Conservation (phyloP, 2,888 invertebrate species). For the Dynastes maya region DNA sequence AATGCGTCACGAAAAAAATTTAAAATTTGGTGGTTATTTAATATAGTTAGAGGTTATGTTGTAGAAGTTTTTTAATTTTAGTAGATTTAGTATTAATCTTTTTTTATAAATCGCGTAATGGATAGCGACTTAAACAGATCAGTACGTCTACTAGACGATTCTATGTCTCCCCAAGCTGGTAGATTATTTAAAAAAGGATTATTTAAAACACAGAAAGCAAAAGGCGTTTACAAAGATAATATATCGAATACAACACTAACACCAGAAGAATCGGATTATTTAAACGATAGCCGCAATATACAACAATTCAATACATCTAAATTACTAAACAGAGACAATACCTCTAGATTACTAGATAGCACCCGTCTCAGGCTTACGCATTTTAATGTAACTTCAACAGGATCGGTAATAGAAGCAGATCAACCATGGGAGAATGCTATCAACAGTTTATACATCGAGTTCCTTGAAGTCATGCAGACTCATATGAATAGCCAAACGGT, state of each 20-base stretch:
- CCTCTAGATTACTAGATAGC: constrained; percentile 50
- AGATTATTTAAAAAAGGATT: constrained; percentile 55
- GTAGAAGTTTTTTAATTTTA: background rate
- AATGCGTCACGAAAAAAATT: background rate
- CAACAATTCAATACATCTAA: constrained; percentile 24
- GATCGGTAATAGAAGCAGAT: constrained; percentile 62
- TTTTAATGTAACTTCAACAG: constrained; percentile 62
- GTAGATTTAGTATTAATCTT: background rate
- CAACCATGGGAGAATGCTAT: constrained; percentile 66
- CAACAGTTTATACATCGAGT: constrained; percentile 67
- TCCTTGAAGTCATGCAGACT: constrained; percentile 67
- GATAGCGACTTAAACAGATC: constrained; percentile 67
- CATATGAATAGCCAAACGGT: constrained; percentile 64
- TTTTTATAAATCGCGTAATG: constrained; percentile 57
- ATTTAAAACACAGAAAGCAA: constrained; percentile 42
- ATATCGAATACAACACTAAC: constrained; percentile 59
- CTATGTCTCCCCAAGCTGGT: constrained; percentile 62
- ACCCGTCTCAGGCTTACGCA: constrained; percentile 53
- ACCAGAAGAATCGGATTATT: constrained; percentile 59
- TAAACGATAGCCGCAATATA: constrained; percentile 50
- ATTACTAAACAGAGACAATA: constrained; percentile 49
- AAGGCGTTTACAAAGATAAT: constrained; percentile 55
- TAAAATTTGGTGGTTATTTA: background rate
- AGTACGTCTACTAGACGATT: constrained; percentile 66
- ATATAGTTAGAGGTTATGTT: background rate